phyloP scores from a whole-genome alignment of 2,113 vertebrate genomes.

The Erinaceus europaeus region DNA sequence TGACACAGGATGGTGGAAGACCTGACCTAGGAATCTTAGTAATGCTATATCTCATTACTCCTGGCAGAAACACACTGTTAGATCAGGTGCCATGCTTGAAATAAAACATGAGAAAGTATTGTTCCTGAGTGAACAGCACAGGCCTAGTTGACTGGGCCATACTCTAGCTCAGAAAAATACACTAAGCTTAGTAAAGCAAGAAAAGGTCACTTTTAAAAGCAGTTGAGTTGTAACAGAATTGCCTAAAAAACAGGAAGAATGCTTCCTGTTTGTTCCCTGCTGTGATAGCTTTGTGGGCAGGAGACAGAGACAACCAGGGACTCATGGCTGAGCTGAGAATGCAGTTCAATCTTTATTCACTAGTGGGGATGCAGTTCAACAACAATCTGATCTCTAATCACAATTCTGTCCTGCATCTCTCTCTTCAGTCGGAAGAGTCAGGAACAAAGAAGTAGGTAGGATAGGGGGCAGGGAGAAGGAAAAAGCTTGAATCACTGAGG shows the following conservation, averaged over 20 bases:
- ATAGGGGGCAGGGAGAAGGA: no score
- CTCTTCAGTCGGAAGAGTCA: no score
- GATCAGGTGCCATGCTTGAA: not conserved
- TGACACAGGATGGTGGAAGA: slow-evolving; percentile 30
- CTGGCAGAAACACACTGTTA: not conserved
- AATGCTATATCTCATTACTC: not conserved
- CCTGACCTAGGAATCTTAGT: slow-evolving; percentile 6
- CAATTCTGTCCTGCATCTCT: no score
- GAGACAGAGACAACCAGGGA: no score
- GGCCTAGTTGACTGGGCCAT: not conserved
- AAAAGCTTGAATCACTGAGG: no score
- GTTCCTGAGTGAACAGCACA: not conserved
- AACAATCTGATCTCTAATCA: no score
- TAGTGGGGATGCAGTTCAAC: no score
- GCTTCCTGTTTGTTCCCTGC: no score
- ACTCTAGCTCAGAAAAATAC: not conserved
- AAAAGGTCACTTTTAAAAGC: slow-evolving; percentile 5
- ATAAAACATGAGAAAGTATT: not conserved
- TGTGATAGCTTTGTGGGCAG: no score
- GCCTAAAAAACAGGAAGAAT: not conserved
- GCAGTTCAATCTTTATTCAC: no score
- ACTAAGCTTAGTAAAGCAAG: not conserved
- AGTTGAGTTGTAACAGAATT: slow-evolving; percentile 23
- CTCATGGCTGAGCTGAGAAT: no score
- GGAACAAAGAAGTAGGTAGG: no score